Evolutionary conservation across 2,113 vertebrate genomes (phyloP), one percentile per base, ranked within the genome.

Genomic region (Girardinichthys multiradiatus): DNA sequence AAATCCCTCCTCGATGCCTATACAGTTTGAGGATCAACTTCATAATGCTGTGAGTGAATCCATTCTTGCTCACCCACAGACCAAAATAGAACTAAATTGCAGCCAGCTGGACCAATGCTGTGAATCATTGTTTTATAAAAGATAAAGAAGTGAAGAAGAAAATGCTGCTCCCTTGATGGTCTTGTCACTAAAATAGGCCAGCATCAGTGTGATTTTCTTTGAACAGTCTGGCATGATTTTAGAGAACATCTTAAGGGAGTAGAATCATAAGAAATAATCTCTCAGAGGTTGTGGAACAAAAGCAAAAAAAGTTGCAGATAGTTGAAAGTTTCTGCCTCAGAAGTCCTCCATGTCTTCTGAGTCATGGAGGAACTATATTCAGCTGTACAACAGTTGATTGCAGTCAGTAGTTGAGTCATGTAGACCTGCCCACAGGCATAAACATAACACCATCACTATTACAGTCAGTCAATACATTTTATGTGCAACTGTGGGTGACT

Each of bases 101-200:
- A 42, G 62, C 62, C 62, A 64, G 62, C 14, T 64, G 62, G 62
- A 64, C 62, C 35, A 85, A 81, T 17, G n/a, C 57, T 9, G 72
- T 31, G 64, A 31, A 78, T 76, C 68, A 64, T 78, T 80, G 76
- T 83, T 83, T 81, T 62, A 15, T 30, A 42, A 30, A 66, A 27
- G 8, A 48, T 21, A 21, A 68, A 63, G 30, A 37, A 39, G 35
- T 11, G 45, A 21, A 48, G 70, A 89, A 83, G 26, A 60, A 81
- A 80, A 70, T 57, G 42, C 63, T 60, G 54, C 78, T 89, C 90
- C 87, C 77, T 75, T 28, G 79, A 74, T 75, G 54, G 86, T 79
- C 90, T 87, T 89, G 89, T 90, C 87, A 81, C 74, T 89, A 85
- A 92, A 89, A 83, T 90, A 88, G 86, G 84, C 78, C 87, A 89